Percentiles rank a stretch among this genome's conserved stretches.
phyloP scores from a whole-genome alignment of 2,113 vertebrate genomes.

The Phyllostomus hastatus region DNA sequence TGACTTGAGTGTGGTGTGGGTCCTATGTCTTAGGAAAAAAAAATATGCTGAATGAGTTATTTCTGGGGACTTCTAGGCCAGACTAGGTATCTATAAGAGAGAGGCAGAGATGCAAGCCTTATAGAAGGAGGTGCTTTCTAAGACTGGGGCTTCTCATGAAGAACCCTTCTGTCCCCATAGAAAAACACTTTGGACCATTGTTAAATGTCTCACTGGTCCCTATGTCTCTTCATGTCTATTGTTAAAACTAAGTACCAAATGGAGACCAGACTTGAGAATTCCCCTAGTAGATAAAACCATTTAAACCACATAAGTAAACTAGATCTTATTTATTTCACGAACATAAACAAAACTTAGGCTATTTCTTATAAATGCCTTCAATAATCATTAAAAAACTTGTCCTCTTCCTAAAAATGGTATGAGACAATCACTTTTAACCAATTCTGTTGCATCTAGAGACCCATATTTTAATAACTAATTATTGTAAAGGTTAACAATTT shows the following conservation, averaged over 20 bases:
- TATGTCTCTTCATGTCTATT: background rate
- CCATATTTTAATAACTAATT: background rate
- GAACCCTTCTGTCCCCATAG: background rate
- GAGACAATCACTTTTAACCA: background rate
- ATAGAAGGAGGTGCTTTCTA: background rate
- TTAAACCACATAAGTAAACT: background rate
- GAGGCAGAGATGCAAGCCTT: background rate
- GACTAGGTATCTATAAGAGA: background rate
- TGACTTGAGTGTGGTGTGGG: background rate
- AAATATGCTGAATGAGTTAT: background rate
- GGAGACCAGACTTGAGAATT: background rate
- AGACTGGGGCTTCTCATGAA: background rate
- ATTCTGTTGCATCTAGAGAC: background rate
- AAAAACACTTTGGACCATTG: background rate
- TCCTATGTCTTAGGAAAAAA: background rate
- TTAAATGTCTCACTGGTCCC: background rate
- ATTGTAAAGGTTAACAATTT: background rate
- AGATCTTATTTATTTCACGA: background rate
- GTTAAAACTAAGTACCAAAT: background rate
- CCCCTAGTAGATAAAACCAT: background rate
- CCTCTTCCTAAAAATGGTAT: background rate
- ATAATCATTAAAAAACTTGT: background rate
- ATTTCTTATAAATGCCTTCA: background rate
- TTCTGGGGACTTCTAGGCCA: background rate
- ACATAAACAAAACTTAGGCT: background rate